Conservation (phyloP, 2,113 vertebrate species). For the Gallinago media region DNA sequence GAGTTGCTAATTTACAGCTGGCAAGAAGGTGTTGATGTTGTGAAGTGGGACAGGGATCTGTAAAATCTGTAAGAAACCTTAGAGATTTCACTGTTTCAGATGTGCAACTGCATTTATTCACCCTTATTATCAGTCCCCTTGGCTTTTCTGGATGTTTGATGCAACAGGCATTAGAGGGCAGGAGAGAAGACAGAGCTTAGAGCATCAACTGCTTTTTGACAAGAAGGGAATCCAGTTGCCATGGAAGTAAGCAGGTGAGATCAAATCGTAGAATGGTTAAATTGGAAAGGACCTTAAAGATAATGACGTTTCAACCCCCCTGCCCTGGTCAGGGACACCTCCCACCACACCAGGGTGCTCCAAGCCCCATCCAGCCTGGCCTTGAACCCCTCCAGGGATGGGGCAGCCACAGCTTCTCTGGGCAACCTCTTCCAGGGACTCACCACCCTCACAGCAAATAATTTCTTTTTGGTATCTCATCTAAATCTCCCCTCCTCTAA, state of each 20-base stretch:
- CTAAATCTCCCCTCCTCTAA: no score
- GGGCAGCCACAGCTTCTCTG: no score
- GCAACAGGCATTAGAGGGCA: background rate
- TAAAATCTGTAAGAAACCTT: background rate
- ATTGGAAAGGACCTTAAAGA: no score
- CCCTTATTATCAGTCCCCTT: accelerated
- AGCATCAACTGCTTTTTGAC: background rate
- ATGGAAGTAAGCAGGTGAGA: background rate
- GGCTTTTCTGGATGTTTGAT: background rate
- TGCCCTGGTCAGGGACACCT: no score
- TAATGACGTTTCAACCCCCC: no score
- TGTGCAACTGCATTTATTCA: background rate
- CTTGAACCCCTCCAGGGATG: no score
- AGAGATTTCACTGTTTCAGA: background rate
- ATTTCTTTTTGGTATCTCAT: no score
- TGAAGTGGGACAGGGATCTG: background rate
- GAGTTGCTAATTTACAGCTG: background rate
- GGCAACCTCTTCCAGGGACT: no score
- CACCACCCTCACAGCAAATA: no score
- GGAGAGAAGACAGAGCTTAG: background rate
- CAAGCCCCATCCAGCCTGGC: no score
- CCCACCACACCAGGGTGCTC: no score
- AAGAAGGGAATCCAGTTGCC: background rate
- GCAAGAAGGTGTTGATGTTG: background rate
- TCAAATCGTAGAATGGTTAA: background rate